phyloP scores from a whole-genome alignment of 2,797 vertebrate genomes.

The Hipposideros larvatus region DNA sequence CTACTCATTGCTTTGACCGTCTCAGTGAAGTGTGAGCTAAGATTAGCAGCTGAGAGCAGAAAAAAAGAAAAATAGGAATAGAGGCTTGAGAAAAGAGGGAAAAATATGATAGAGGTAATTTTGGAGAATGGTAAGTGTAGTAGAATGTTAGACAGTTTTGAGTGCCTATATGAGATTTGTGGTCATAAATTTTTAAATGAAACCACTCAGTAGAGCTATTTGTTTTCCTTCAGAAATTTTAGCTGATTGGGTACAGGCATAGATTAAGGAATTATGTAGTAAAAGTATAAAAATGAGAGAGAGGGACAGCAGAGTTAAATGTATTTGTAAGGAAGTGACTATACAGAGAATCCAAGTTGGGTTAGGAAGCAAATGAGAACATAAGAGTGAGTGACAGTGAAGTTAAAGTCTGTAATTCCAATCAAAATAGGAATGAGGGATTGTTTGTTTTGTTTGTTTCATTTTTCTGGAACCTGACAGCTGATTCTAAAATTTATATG shows the following conservation, averaged over 20 bases:
- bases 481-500: slow-evolving; percentile 30
- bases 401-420: slow-evolving; percentile 5
- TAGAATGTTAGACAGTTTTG: neutral
- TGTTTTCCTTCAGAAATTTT: slow-evolving; percentile 47
- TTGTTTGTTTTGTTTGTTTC: slow-evolving; percentile 7
- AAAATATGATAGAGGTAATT: neutral
- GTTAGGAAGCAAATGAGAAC: slow-evolving; percentile 60
- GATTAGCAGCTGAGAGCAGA: neutral
- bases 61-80: neutral
- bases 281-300: neutral
- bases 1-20: neutral
- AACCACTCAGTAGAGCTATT: neutral
- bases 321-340: slow-evolving; percentile 26
- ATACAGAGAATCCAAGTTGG: slow-evolving; percentile 7
- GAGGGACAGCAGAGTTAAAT: neutral
- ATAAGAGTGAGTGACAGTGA: neutral
- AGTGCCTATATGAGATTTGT: neutral
- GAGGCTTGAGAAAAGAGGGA: neutral
- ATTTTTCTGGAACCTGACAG: slow-evolving; percentile 55
- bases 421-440: neutral
- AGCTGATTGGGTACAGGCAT: neutral
- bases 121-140: neutral
- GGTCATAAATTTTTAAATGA: slow-evolving; percentile 48
- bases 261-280: neutral
- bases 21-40: neutral